Evolutionary conservation across 2,113 vertebrate genomes (phyloP).

Genomic region (Athene noctua): DNA sequence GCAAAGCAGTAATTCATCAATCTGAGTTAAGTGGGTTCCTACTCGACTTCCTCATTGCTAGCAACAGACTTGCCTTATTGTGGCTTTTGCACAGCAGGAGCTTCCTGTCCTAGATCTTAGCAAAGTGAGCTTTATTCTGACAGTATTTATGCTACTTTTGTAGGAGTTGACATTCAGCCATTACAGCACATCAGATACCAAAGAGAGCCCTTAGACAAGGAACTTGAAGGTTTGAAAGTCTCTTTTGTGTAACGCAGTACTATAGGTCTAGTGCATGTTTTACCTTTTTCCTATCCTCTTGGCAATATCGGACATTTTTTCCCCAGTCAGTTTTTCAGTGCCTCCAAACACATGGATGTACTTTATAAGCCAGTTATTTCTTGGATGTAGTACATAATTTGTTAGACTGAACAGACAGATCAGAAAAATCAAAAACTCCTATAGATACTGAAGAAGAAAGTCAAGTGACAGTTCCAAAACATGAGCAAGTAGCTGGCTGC

Average conservation of each 20-base stretch:
- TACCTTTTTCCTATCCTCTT: neutral
- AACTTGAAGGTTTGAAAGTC: neutral
- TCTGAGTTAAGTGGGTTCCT: neutral
- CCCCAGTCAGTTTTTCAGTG: neutral
- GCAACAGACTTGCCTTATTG: neutral
- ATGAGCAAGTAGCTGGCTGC: accelerated
- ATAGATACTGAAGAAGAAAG: neutral
- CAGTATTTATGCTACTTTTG: neutral
- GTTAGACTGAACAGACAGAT: neutral
- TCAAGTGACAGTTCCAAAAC: neutral
- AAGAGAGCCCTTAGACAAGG: neutral
- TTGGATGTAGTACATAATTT: neutral
- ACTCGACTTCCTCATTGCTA: neutral
- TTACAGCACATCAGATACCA: neutral
- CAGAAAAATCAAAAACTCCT: too few species aligned
- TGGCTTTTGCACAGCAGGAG: neutral
- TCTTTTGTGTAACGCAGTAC: neutral
- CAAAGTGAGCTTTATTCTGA: neutral
- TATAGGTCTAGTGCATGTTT: neutral
- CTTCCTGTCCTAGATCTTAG: conserved; percentile 1
- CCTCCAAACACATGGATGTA: neutral
- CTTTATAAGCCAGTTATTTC: neutral
- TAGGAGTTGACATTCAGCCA: neutral
- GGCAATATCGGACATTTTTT: neutral
- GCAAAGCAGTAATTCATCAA: neutral